Conservation (phyloP, 2,797 vertebrate genomes). For the Channa striata region DNA sequence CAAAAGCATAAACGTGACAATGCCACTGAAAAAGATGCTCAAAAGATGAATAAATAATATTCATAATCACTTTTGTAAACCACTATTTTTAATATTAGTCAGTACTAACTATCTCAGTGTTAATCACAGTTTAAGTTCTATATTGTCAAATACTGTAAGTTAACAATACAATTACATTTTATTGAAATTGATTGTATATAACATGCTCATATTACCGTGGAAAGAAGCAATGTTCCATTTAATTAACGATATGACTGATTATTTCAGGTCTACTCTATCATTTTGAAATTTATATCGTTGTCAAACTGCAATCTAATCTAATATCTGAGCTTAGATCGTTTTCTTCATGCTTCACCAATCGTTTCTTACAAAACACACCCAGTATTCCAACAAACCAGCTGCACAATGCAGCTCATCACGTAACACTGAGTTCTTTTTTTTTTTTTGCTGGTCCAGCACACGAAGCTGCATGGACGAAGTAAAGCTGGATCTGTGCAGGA, state of each 20-base stretch:
- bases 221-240: not conserved
- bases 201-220: not conserved
- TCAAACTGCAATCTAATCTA: conserved; percentile 9
- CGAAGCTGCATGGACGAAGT: conserved; percentile 6
- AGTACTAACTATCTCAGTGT: not conserved
- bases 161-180: not conserved
- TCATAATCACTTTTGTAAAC: not conserved
- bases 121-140: too few relatives aligned
- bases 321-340: conserved; percentile 16
- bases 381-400: conserved; percentile 16
- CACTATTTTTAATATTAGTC: not conserved
- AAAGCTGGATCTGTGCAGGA: conserved; percentile 57
- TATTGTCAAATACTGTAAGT: not conserved
- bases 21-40: conserved; percentile 5
- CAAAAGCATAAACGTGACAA: not conserved
- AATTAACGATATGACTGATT: not conserved
- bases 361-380: conserved; percentile 17
- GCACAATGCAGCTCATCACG: conserved; percentile 18
- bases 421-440: conserved; percentile 11
- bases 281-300: not conserved
- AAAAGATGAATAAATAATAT: not conserved
- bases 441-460: conserved; percentile 10
- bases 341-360: conserved; percentile 11
- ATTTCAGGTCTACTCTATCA: not conserved
- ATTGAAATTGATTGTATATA: too few relatives aligned